Conservation (phyloP, 2,888 invertebrate species). For the Dyspetes luteomarginatus region DNA sequence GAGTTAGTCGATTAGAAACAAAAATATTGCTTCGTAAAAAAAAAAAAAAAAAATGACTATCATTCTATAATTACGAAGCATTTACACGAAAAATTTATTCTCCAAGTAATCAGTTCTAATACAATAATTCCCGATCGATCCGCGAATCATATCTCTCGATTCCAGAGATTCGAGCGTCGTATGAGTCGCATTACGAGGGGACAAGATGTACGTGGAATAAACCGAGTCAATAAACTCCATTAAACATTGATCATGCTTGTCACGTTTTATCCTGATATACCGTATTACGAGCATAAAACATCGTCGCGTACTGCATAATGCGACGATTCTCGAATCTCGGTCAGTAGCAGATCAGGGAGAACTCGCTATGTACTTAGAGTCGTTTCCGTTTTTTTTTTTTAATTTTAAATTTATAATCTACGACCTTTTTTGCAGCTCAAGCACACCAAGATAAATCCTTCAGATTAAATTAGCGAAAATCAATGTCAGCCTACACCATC, state of each 20-base stretch:
- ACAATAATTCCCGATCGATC: not conserved
- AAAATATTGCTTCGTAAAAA: too few relatives aligned
- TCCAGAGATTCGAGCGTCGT: not conserved
- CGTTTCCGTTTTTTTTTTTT: not conserved
- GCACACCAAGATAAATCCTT: conserved; percentile 25
- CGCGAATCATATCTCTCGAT: too few relatives aligned
- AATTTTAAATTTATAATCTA: not conserved
- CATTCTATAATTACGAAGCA: too few relatives aligned
- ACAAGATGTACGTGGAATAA: conserved; percentile 25
- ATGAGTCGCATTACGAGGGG: not conserved
- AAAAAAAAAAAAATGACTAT: not conserved
- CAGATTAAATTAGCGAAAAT: conserved; percentile 36
- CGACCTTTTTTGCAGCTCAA: conserved; percentile 27
- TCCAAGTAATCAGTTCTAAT: not conserved
- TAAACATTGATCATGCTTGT: conserved; percentile 44
- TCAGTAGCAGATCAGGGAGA: conserved; percentile 19
- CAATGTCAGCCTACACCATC: conserved; percentile 39
- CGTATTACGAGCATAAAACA: not conserved
- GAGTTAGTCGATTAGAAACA: too few relatives aligned
- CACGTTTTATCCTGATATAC: conserved; percentile 22
- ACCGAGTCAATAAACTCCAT: conserved; percentile 52
- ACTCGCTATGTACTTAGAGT: not conserved
- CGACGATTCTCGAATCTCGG: conserved; percentile 36
- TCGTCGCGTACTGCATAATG: conserved; percentile 10
- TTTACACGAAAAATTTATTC: not conserved